These are phyloP conservation scores for Melangyna quadrimaculata DNA, from an alignment of 2,888 invertebrate species.

Conservation along the genomic window DNA sequence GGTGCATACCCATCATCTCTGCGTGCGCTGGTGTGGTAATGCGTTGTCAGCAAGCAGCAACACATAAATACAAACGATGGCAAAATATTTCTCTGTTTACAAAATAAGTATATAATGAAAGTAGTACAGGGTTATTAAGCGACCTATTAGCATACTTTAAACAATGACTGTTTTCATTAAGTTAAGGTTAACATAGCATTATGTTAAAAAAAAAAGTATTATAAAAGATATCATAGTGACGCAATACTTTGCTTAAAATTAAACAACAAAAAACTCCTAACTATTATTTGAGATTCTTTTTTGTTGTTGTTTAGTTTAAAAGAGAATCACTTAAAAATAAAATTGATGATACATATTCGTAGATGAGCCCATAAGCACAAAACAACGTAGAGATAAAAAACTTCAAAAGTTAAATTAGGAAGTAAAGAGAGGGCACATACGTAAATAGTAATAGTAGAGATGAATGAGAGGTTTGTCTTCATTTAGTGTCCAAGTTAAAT, in stretches of 20 bases:
- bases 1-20: conserved; percentile 76
- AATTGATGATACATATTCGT: background rate
- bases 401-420: background rate
- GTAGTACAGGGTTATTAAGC: conserved; percentile 79
- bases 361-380: background rate
- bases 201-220: conserved; percentile 37
- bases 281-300: background rate
- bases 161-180: conserved; percentile 77
- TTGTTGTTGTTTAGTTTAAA: background rate
- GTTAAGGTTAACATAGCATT: conserved; percentile 77
- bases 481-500: background rate
- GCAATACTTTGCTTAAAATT: conserved; percentile 12
- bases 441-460: background rate
- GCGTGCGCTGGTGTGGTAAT: conserved; percentile 70
- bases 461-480: background rate
- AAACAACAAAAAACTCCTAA: background rate
- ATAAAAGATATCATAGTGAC: conserved; percentile 32
- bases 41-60: conserved; percentile 74
- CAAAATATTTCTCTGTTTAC: conserved; percentile 69
- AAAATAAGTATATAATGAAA: conserved; percentile 73
- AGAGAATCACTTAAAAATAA: conserved; percentile 18
- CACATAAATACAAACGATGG: conserved; percentile 74
- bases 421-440: background rate
- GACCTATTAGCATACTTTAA: conserved; percentile 80
- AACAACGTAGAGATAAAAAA: background rate